A percentile compares a stretch with the other conserved stretches of the same genome.
phyloP scores from a whole-genome alignment of 2,888 invertebrate genomes.

The Oscheius sp. region DNA sequence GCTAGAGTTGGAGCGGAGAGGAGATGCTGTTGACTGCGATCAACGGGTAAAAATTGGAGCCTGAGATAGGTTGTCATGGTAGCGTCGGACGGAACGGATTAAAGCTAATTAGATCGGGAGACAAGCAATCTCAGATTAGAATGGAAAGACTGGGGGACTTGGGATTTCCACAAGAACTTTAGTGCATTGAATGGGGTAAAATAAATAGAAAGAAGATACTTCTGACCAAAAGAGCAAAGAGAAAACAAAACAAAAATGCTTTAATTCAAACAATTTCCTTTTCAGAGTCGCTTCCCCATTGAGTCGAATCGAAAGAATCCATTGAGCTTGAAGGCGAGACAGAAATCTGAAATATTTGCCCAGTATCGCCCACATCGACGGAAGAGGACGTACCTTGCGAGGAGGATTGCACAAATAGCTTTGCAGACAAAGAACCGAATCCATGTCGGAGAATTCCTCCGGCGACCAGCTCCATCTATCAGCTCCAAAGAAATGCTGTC shows the following conservation, averaged over 20 bases:
- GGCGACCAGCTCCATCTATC: constrained; percentile 20
- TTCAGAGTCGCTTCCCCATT: constrained; percentile 7
- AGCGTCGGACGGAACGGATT: not conserved
- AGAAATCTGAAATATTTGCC: not conserved
- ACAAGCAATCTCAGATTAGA: not conserved
- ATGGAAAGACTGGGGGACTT: not conserved
- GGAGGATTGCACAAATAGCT: constrained; percentile 22
- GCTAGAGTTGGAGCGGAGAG: not conserved
- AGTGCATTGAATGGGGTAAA: not conserved
- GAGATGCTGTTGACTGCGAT: not conserved
- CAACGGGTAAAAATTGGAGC: not conserved
- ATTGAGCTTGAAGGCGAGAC: constrained; percentile 7
- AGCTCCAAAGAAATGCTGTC: not conserved
- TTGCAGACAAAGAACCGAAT: constrained; percentile 6
- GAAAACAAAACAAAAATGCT: not conserved
- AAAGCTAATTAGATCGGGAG: not conserved
- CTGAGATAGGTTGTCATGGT: constrained; percentile 18
- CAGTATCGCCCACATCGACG: not conserved
- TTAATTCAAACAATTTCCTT: constrained; percentile 1
- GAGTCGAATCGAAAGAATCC: constrained; percentile 14
- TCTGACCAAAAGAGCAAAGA: not conserved
- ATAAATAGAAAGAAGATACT: not conserved
- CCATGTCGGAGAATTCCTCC: constrained; percentile 12
- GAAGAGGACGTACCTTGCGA: not conserved
- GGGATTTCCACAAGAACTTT: too few relatives aligned